These are phyloP conservation scores for Sphinx pinastri DNA, from an alignment of 2,888 invertebrate genomes.

Conservation along the genomic window DNA sequence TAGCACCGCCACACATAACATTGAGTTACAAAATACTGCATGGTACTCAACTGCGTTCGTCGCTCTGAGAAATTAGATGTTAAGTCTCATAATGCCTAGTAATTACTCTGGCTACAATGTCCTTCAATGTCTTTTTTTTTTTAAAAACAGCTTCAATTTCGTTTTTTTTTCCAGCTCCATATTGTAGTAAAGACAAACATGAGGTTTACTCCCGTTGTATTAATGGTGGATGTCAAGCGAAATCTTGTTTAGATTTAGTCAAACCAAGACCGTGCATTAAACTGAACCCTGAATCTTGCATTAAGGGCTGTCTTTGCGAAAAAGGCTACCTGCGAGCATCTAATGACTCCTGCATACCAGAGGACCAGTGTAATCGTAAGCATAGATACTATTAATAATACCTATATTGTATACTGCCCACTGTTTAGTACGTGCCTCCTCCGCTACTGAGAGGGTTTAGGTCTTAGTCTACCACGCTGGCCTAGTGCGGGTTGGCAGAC, in stretches of 20 bases:
- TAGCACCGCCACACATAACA: too few species aligned
- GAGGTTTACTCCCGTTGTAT: constrained; percentile 50
- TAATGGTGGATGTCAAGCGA: constrained; percentile 49
- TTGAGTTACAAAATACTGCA: too few species aligned
- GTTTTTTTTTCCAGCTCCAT: background rate
- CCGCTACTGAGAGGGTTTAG: too few species aligned
- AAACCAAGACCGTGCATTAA: constrained; percentile 43
- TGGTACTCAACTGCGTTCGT: too few species aligned
- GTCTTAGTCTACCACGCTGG: too few species aligned
- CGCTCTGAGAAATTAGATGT: too few species aligned
- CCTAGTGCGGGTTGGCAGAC: too few species aligned
- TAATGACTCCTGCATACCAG: constrained; percentile 49
- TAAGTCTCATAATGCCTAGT: too few species aligned
- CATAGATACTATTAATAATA: background rate
- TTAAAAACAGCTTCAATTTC: background rate
- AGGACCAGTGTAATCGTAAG: constrained; percentile 48
- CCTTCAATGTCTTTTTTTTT: too few species aligned
- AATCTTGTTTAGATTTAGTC: constrained; percentile 51
- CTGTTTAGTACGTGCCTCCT: too few species aligned
- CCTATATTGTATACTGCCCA: background rate
- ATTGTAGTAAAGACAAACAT: constrained; percentile 28
- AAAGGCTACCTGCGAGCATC: constrained; percentile 44
- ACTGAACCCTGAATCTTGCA: constrained; percentile 41
- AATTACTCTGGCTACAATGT: too few species aligned
- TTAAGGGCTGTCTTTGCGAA: constrained; percentile 51